Conservation (phyloP, 2,888 invertebrate species). For the Lobophora halterata region DNA sequence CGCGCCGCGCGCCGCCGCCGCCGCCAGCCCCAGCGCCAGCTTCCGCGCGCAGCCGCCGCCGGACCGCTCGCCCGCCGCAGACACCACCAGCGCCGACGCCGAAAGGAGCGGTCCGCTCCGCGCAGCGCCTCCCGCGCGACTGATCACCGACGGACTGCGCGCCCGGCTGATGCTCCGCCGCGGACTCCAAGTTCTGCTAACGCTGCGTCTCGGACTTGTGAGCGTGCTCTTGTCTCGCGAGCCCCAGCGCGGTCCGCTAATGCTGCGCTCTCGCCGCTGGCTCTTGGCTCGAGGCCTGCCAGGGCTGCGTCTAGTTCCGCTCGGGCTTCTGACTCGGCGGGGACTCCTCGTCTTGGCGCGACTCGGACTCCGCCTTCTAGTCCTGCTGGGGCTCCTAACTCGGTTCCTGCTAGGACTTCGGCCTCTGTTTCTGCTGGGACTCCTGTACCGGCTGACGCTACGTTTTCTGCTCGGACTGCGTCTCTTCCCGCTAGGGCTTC, state of each 20-base stretch:
- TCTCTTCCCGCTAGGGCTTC: constrained; percentile 1
- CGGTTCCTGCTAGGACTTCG: background rate
- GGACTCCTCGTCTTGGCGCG: constrained; percentile 1
- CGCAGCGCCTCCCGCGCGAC: constrained; percentile 22
- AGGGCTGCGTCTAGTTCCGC: background rate
- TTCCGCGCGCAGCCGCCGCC: constrained; percentile 35
- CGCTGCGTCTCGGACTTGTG: background rate
- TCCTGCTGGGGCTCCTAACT: constrained; percentile 3
- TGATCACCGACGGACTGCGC: constrained; percentile 26
- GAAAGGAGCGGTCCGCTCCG: constrained; percentile 37
- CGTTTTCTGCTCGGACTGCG: constrained; percentile 5
- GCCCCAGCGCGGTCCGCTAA: too few species aligned
- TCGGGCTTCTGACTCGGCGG: background rate
- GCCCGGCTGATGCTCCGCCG: constrained; percentile 1
- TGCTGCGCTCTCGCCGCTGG: background rate
- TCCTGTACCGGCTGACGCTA: too few species aligned
- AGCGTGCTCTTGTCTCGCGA: too few species aligned
- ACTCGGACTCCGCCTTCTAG: background rate
- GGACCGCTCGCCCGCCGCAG: constrained; percentile 47
- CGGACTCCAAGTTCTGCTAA: background rate
- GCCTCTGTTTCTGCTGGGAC: too few species aligned
- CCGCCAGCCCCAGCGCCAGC: constrained; percentile 52
- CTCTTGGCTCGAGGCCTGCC: background rate
- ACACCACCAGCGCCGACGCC: constrained; percentile 53
- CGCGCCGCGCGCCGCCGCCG: constrained; percentile 43